A percentile compares a stretch with the other conserved stretches of the same genome.
These are phyloP conservation scores for Drosophila ezoana DNA, from an alignment of 2,888 invertebrate genomes.

Conservation along the genomic window DNA sequence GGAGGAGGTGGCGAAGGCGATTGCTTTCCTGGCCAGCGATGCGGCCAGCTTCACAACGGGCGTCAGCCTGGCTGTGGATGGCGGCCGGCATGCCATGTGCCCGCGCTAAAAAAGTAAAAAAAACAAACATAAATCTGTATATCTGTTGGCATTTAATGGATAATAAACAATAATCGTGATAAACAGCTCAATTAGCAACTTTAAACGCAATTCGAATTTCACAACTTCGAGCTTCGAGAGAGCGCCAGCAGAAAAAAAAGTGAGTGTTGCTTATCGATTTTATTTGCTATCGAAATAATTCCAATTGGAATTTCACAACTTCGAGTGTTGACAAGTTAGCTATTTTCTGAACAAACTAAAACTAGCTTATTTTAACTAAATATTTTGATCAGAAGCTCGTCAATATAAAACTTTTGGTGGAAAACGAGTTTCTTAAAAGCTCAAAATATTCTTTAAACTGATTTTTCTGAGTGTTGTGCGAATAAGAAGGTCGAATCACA, in stretches of 20 bases:
- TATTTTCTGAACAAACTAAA: background rate
- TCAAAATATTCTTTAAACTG: no score
- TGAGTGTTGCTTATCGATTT: no score
- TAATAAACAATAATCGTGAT: conserved; percentile 4
- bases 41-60: conserved; percentile 90
- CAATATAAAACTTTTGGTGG: no score
- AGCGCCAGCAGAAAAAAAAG: no score
- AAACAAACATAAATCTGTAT: background rate
- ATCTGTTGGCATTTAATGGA: conserved; percentile 37
- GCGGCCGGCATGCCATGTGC: conserved; percentile 87
- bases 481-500: no score
- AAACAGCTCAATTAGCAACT: background rate
- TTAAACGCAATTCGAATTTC: conserved; percentile 30
- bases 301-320: conserved; percentile 1
- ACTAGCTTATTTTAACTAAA: no score
- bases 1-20: conserved; percentile 94
- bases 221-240: conserved; percentile 9
- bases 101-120: conserved; percentile 86
- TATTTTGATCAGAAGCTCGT: no score
- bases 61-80: conserved; percentile 90
- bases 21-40: conserved; percentile 95
- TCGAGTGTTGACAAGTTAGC: background rate
- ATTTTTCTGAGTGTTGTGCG: no score
- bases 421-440: no score
- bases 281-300: conserved; percentile 17